Percentiles rank a stretch among this genome's conserved stretches.
phyloP scores from a whole-genome alignment of 1,140 invertebrate genomes.

The Zelostemma sp. region DNA sequence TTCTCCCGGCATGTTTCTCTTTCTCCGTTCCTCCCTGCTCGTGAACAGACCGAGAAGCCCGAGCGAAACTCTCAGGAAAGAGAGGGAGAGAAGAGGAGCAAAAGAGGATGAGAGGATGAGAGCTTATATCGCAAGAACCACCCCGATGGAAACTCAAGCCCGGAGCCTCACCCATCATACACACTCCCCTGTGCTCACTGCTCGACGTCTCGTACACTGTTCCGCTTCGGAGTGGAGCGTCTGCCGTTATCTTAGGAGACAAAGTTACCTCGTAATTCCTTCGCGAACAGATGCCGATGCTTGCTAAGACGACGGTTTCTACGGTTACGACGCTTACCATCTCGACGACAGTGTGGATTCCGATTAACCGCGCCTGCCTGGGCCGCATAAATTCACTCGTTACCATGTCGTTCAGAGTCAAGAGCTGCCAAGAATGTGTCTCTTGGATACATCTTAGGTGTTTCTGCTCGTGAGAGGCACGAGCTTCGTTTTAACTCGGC shows the following conservation, averaged over 20 bases:
- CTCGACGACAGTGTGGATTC: constrained; percentile 46
- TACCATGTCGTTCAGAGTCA: constrained; percentile 43
- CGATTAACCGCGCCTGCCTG: constrained; percentile 51
- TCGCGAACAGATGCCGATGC: constrained; percentile 69
- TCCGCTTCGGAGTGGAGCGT: constrained; percentile 57
- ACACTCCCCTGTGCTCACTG: constrained; percentile 59
- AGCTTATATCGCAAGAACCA: constrained; percentile 69
- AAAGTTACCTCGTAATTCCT: constrained; percentile 71
- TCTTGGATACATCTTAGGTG: constrained; percentile 11
- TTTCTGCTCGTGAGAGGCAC: constrained; percentile 18
- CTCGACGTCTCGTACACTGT: constrained; percentile 54
- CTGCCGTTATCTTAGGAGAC: constrained; percentile 66
- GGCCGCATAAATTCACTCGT: constrained; percentile 51
- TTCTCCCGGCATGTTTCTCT: constrained; percentile 10
- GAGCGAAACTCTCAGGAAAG: constrained; percentile 18
- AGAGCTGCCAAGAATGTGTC: constrained; percentile 33
- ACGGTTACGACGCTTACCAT: constrained; percentile 48
- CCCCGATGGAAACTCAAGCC: constrained; percentile 68
- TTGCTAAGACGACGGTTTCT: constrained; percentile 60
- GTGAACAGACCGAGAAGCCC: background rate
- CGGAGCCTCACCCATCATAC: constrained; percentile 67
- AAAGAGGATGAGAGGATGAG: constrained; percentile 26
- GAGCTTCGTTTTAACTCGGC: constrained; percentile 15
- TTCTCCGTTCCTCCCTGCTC: constrained; percentile 7
- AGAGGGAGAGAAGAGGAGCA: constrained; percentile 14